Conservation (phyloP, 1,140 invertebrate genomes). For the Cotesia vestalis region DNA sequence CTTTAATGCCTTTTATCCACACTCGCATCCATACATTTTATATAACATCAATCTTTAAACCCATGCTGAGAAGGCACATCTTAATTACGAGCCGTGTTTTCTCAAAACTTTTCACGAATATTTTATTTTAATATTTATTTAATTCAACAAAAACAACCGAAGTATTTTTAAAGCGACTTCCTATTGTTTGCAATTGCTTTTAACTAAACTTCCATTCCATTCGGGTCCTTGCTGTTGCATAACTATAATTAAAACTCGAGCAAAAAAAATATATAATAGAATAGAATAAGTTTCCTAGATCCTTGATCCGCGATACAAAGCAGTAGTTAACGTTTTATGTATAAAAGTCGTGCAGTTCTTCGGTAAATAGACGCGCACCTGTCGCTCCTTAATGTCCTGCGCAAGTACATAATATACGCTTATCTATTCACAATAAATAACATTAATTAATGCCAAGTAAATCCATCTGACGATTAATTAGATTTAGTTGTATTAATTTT, state of each 20-base stretch:
- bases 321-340: neutral
- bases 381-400: neutral
- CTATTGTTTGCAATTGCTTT: neutral
- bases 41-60: no score
- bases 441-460: constrained; percentile 13
- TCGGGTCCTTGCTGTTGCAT: constrained; percentile 10
- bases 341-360: neutral
- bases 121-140: no score
- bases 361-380: constrained; percentile 8
- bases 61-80: no score
- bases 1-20: neutral
- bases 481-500: constrained; percentile 19
- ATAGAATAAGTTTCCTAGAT: constrained; percentile 23
- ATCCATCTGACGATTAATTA: constrained; percentile 7
- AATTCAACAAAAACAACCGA: neutral
- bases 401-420: neutral
- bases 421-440: constrained; percentile 20
- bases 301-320: neutral
- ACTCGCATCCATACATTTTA: no score
- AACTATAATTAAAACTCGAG: constrained; percentile 3
- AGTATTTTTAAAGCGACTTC: neutral
- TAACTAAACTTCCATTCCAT: neutral
- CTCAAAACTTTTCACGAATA: no score
- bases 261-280: constrained; percentile 14
- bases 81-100: no score